A percentile compares a stretch with the other conserved stretches of the same genome.
Conservation (phyloP, 1,140 invertebrate genomes). For the Caenorhabditis elegans region WBcel235 BX284602.5:5143001-5143500, state of each 20-base stretch:
- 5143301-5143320: neutral
- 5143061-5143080: neutral
- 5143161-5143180: slow-evolving; percentile 33
- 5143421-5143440: slow-evolving; percentile 40
- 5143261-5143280: neutral
- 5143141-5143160: slow-evolving; percentile 37
- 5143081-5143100: slow-evolving; percentile 33
- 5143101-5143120: slow-evolving; percentile 7
- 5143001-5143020: slow-evolving; percentile 36
- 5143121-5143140: slow-evolving; percentile 42
- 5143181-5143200: slow-evolving; percentile 34
- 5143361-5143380: slow-evolving; percentile 41
- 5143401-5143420: slow-evolving; percentile 39
- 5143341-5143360: slow-evolving; percentile 39
- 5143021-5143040: slow-evolving; percentile 38
- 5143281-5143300: neutral
- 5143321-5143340: slow-evolving; percentile 23
- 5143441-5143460: slow-evolving; percentile 41
- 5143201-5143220: neutral
- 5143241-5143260: neutral
- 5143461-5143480: slow-evolving; percentile 71
- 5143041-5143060: slow-evolving; percentile 33
- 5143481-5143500: slow-evolving; percentile 91
- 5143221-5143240: neutral
- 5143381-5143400: slow-evolving; percentile 37